phyloP scores from a whole-genome alignment of 2,888 invertebrate species.

The Torymus aiolomorphi region DNA sequence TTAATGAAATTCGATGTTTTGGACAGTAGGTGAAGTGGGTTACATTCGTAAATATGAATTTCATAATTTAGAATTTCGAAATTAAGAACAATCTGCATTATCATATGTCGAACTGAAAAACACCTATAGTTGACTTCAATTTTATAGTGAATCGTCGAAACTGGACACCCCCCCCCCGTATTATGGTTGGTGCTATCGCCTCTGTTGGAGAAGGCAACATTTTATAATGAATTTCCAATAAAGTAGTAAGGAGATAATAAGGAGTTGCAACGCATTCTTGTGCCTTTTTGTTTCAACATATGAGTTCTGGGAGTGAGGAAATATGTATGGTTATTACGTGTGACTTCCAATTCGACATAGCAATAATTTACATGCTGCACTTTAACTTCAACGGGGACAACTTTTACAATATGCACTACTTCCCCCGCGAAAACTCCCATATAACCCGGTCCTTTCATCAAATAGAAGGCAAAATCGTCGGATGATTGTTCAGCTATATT shows the following conservation, averaged over 20 bases:
- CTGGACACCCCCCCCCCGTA: too few species aligned
- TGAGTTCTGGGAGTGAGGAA: slow-evolving; percentile 60
- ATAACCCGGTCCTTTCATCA: slow-evolving; percentile 60
- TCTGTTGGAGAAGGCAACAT: slow-evolving; percentile 47
- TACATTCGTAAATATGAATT: too few species aligned
- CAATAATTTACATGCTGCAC: slow-evolving; percentile 53
- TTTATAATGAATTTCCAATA: slow-evolving; percentile 56
- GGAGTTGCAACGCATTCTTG: slow-evolving; percentile 57
- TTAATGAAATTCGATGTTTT: too few species aligned
- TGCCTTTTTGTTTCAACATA: slow-evolving; percentile 57
- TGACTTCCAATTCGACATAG: slow-evolving; percentile 56
- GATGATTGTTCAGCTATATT: slow-evolving; percentile 44
- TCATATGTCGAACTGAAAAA: too few species aligned
- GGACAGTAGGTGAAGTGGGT: too few species aligned
- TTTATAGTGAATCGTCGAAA: too few species aligned
- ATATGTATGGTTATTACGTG: slow-evolving; percentile 9
- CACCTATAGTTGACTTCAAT: too few species aligned
- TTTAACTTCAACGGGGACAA: slow-evolving; percentile 58
- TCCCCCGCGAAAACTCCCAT: slow-evolving; percentile 63
- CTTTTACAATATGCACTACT: slow-evolving; percentile 61
- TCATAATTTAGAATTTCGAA: too few species aligned
- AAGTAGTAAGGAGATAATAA: slow-evolving; percentile 57
- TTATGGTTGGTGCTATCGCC: neutral
- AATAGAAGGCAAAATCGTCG: slow-evolving; percentile 38
- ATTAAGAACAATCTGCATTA: too few species aligned